Evolutionary conservation across 2,113 vertebrate species (phyloP), one percentile per base, ranked within the genome.

Genomic region (Cariama cristata): DNA sequence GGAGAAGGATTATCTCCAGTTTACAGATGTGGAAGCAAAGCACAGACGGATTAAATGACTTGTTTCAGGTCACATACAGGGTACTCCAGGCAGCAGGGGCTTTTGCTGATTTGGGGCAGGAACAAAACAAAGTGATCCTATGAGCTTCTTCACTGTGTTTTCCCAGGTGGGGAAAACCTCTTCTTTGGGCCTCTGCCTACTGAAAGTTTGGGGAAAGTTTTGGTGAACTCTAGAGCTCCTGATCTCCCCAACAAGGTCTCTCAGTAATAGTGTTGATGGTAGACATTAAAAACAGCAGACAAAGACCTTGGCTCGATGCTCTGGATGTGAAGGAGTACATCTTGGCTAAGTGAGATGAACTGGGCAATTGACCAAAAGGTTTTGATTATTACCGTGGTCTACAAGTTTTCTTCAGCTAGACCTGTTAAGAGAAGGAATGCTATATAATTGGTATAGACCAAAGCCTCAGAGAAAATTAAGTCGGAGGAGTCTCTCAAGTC

Each of bases 1-100:
- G 75, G 76, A 92, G 88, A 68, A 95, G 91, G 95, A 94, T 97
- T 97, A 94, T 81, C 90, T 97, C 58, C 69, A 73, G 88, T 94
- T 96, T 97, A 93, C 66, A 95, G 77, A 90, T 82, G 73, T 87
- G 62, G 93, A 95, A 93, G 60, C 42, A 95, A 96, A 94, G 73
- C 74, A 85, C 58, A 94, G 86, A 87, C 0, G 8, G 69, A 90
- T 96, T 96, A 96, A 94, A 81, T 88, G 14, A 82, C 89, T 94
- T 91, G 49, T 81, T 96, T 88, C 67, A 93, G 96, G 93, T 97
- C 97, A 96, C 4, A 6, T 49, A 62, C 56, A 87, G 89, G 96
- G 81, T 88, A 97, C 17, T 72, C 7, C 27, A 69, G 62, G 73
- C 86, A 94, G 30, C 40, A 85, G 40, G 30, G 58, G 26, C 55